Base-by-base conservation (phyloP, 2,797 vertebrate species). In the Poliocrania exsul region DNA sequence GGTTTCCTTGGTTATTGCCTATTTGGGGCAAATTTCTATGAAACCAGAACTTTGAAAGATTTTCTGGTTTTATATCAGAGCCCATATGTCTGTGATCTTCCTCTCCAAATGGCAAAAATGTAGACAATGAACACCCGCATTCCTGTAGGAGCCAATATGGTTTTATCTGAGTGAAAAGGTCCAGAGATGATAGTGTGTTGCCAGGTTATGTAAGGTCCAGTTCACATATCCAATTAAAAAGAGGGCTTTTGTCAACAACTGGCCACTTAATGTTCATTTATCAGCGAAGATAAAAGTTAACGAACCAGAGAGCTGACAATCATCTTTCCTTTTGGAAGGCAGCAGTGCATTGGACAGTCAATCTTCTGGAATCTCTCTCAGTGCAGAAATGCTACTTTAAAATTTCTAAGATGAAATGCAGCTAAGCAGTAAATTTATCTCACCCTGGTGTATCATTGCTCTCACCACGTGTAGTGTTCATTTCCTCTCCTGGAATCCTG, bases 401-500 rank as follows among this genome's bases (percentile, higher is more conserved):
- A 90, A 88, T 71, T 83, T 86, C 58, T 65, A 40, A 88, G 80
- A 86, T 42, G 54, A 90, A 93, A 72, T 65, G 54, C 58, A 90
- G 82, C 88, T 92, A 75, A 69, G 72, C 67, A 60, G 74, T 62
- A 91, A 93, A 96, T 96, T 96, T 96, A 94, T 93, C 85, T 96
- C 82, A 86, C 93, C 88, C 95, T 93, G 37, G 66, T 95, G 93
- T 95, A 81, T 88, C 81, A 65, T 74, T 92, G 84, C 50, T 94
- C 92, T 95, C 86, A 66, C 50, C 67, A 84, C 94, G 71, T 46
- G 29, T 86, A 93, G 94, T 64, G 82, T 86, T 88, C 83, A 89
- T 97, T 97, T 97, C 91, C 96, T 95, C 69, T 89, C 65, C 78
- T 94, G 96, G 95, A 90, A 89, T 88, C 56, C 81, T 89, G 96